phyloP scores from a whole-genome alignment of 35 echinoderm and acorn worm species.

The Chiridota heheva region DNA sequence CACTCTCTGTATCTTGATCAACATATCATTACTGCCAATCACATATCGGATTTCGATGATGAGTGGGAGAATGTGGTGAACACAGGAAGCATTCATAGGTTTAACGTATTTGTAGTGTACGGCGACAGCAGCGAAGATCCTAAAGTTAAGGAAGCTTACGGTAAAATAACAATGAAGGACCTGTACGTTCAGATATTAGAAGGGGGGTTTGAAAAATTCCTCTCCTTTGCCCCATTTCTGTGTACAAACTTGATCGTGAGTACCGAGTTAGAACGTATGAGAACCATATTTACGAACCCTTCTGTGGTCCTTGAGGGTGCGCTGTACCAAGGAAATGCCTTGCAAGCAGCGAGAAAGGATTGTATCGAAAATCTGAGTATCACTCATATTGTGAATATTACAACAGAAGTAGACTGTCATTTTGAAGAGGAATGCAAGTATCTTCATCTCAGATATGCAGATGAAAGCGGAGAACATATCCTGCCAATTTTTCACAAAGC shows the following conservation, averaged over 20 bases:
- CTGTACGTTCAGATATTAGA: conserved; percentile 57
- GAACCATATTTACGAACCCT: conserved; percentile 65
- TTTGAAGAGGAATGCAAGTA: conserved; percentile 66
- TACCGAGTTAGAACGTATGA: conserved; percentile 54
- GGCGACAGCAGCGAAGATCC: conserved; percentile 44
- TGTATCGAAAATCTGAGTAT: conserved; percentile 63
- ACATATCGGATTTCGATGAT: conserved; percentile 66
- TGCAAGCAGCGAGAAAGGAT: conserved; percentile 43
- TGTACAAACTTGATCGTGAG: conserved; percentile 60
- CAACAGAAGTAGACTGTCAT: conserved; percentile 49
- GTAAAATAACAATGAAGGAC: conserved; percentile 32
- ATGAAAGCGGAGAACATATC: conserved; percentile 63
- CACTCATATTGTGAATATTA: conserved; percentile 83
- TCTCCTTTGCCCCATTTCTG: conserved; percentile 57
- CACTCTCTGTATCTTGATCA: conserved; percentile 11
- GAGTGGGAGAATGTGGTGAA: conserved; percentile 67
- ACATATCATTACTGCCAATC: conserved; percentile 80
- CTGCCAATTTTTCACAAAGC: conserved; percentile 46
- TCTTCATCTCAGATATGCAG: conserved; percentile 70
- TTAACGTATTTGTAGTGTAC: conserved; percentile 67
- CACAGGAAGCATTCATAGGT: conserved; percentile 48
- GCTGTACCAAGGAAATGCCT: conserved; percentile 83
- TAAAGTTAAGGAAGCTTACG: not conserved
- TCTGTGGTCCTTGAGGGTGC: conserved; percentile 71
- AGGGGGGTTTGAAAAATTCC: conserved; percentile 63